These are phyloP conservation scores for Porites lobata DNA, from an alignment of 92 coral and sea anemone genomes.

Conservation along the genomic window DNA sequence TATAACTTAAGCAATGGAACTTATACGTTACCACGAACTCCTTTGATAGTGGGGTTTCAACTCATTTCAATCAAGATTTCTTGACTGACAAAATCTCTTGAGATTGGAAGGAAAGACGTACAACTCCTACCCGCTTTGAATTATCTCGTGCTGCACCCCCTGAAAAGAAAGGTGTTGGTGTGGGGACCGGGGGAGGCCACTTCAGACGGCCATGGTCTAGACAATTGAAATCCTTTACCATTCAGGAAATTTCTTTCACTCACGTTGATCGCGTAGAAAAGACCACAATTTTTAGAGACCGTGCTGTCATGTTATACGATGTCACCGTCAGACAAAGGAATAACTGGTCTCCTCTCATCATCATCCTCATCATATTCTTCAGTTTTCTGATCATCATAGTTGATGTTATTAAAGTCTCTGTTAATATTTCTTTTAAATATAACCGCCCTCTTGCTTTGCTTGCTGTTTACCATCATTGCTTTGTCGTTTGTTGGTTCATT, in stretches of 20 bases:
- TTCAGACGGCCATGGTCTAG: too few species aligned
- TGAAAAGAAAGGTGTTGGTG: not conserved
- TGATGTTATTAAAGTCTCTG: constrained; percentile 66
- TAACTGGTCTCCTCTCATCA: constrained; percentile 57
- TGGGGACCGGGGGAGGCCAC: not conserved
- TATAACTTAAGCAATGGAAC: too few species aligned
- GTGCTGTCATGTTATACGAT: constrained; percentile 40
- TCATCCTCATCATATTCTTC: constrained; percentile 61
- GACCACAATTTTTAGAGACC: not conserved
- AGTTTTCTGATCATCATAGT: constrained; percentile 46
- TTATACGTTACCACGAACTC: not conserved
- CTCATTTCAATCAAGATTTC: not conserved
- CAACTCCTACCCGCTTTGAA: too few species aligned
- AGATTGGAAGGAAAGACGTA: too few species aligned
- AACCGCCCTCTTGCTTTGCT: constrained; percentile 27
- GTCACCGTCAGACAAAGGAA: constrained; percentile 26
- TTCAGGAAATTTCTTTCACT: not conserved
- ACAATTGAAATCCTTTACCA: not conserved
- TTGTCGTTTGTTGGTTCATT: constrained; percentile 53
- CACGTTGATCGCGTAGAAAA: not conserved
- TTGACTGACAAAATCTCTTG: too few species aligned
- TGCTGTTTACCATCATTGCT: constrained; percentile 26
- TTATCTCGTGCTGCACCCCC: not conserved
- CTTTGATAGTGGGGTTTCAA: too few species aligned
- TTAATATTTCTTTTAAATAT: constrained; percentile 56